phyloP scores from a whole-genome alignment of 2,113 vertebrate species.

The Rhea pennata region DNA sequence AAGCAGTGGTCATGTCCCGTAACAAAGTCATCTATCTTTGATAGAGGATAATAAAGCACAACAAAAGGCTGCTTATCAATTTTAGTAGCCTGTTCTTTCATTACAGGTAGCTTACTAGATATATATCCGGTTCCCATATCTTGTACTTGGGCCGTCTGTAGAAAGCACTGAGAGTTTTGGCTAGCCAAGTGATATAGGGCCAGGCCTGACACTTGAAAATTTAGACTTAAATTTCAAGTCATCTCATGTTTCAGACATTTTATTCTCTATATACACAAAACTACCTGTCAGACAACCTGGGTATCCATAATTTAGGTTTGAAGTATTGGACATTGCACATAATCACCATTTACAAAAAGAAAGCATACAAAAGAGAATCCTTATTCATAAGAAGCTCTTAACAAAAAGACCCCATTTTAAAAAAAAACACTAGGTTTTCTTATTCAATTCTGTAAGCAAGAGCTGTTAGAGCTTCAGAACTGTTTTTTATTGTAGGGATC shows the following conservation, averaged over 20 bases:
- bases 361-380: neutral
- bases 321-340: neutral
- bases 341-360: neutral
- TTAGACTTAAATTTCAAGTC: neutral
- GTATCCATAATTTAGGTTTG: neutral
- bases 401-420: neutral
- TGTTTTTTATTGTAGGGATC: neutral
- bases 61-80: too few relatives aligned
- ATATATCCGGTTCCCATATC: neutral
- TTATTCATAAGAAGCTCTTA: neutral
- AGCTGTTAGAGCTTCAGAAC: neutral
- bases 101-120: neutral
- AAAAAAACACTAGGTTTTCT: neutral
- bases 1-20: neutral
- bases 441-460: neutral
- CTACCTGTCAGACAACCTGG: neutral
- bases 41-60: neutral
- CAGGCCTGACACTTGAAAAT: neutral
- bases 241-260: neutral
- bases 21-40: neutral
- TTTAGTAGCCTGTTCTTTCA: neutral
- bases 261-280: neutral
- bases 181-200: neutral
- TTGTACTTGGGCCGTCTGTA: neutral
- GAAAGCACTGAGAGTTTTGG: neutral